phyloP scores from a whole-genome alignment of 2,797 vertebrate genomes.

The Pempheris klunzingeri region DNA sequence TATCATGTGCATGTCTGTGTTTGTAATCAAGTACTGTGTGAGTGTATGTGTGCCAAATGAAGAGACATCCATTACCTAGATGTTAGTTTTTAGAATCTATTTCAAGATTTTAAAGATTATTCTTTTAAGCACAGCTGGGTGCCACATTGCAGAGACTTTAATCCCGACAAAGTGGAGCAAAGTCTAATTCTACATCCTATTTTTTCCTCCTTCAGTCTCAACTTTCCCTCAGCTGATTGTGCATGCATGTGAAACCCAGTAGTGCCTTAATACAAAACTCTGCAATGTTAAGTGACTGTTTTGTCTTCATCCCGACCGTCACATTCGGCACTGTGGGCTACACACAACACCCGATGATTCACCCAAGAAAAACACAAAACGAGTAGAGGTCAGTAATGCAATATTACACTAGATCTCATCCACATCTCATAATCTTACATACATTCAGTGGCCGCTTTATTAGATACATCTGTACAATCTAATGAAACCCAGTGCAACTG shows the following conservation, averaged over 20 bases:
- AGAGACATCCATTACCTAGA: slow-evolving; percentile 22
- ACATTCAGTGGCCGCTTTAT: background rate
- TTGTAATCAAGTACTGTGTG: slow-evolving; percentile 56
- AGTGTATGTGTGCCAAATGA: slow-evolving; percentile 36
- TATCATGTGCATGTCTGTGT: slow-evolving; percentile 49
- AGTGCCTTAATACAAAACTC: slow-evolving; percentile 4
- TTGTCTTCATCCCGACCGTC: background rate
- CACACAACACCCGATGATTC: background rate
- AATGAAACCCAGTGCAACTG: background rate
- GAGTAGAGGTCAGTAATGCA: background rate
- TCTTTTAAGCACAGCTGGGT: slow-evolving; percentile 15
- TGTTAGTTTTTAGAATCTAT: slow-evolving; percentile 23
- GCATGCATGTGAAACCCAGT: slow-evolving; percentile 13
- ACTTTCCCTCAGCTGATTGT: slow-evolving; percentile 7
- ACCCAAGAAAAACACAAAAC: background rate
- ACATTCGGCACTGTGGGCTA: background rate
- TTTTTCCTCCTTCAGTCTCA: background rate
- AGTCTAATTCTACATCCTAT: background rate
- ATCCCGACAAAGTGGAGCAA: background rate
- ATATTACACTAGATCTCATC: slow-evolving; percentile 1
- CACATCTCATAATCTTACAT: slow-evolving; percentile 2
- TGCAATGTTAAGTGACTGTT: slow-evolving; percentile 16
- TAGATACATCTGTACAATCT: background rate
- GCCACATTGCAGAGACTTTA: slow-evolving; percentile 4
- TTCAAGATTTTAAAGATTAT: slow-evolving; percentile 28